A percentile compares a stretch with the other conserved stretches of the same genome.
phyloP scores from a whole-genome alignment of 2,888 invertebrate genomes.

The Cerastis rubricosa region DNA sequence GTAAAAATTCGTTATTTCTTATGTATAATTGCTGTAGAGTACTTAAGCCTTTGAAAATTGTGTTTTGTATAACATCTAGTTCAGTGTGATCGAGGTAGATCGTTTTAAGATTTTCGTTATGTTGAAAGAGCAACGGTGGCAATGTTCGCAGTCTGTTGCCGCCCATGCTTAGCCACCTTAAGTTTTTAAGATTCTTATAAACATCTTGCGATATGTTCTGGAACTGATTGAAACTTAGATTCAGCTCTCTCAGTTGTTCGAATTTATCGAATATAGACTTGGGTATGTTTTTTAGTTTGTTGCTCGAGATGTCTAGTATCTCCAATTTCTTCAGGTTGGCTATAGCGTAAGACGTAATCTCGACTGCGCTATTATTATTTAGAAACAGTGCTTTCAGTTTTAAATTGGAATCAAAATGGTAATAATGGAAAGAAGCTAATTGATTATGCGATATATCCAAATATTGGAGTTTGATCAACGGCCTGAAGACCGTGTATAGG shows the following conservation, averaged over 20 bases:
- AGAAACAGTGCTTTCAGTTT: constrained; percentile 92
- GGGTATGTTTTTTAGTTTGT: constrained; percentile 92
- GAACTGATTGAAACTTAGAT: constrained; percentile 92
- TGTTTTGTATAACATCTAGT: constrained; percentile 92
- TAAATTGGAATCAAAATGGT: constrained; percentile 94
- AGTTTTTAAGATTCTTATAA: constrained; percentile 90
- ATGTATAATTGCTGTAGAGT: constrained; percentile 91
- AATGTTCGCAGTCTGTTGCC: constrained; percentile 91
- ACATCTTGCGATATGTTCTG: constrained; percentile 91
- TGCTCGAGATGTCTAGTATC: constrained; percentile 92
- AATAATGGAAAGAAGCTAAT: constrained; percentile 93
- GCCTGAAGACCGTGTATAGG: constrained; percentile 94
- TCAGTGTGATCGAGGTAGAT: constrained; percentile 92
- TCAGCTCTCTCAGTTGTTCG: constrained; percentile 91
- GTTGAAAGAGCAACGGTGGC: constrained; percentile 92
- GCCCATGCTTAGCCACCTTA: constrained; percentile 91
- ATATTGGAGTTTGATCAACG: constrained; percentile 91
- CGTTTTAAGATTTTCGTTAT: constrained; percentile 91
- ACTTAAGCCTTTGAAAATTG: constrained; percentile 92
- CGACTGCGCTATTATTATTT: constrained; percentile 93
- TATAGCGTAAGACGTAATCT: constrained; percentile 93
- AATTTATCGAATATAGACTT: constrained; percentile 93
- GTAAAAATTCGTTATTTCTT: constrained; percentile 91
- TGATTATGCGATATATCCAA: constrained; percentile 94
- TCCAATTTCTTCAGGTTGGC: constrained; percentile 93